Conservation (phyloP, 2,797 vertebrate species). For the Columba guinea region DNA sequence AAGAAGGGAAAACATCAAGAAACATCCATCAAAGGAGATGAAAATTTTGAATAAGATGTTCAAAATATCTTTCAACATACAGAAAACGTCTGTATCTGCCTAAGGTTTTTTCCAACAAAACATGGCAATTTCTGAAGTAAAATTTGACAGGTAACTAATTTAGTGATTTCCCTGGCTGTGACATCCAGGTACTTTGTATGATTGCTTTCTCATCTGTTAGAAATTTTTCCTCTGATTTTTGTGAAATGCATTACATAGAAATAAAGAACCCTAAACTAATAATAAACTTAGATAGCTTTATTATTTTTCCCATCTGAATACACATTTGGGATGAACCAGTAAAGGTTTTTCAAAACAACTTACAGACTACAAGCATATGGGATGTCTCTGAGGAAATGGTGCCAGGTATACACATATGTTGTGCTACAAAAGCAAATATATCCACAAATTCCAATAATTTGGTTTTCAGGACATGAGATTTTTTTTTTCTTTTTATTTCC, state of each 20-base stretch:
- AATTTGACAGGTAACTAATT: background rate
- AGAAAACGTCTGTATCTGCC: background rate
- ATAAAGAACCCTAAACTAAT: background rate
- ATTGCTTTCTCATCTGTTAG: background rate
- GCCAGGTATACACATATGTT: conserved; percentile 29
- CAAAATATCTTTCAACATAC: background rate
- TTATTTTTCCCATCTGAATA: conserved; percentile 8
- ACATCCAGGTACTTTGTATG: background rate
- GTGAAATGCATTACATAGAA: background rate
- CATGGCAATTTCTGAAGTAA: background rate
- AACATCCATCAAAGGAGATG: accelerated
- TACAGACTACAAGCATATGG: conserved; percentile 24
- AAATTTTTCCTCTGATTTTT: background rate
- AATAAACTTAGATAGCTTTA: background rate
- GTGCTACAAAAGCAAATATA: background rate
- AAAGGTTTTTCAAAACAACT: conserved; percentile 13
- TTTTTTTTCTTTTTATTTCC: background rate
- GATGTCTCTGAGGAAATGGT: conserved; percentile 13
- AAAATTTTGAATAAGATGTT: background rate
- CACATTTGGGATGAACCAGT: conserved; percentile 12
- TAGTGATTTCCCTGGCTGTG: background rate
- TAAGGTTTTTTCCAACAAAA: background rate
- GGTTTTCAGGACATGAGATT: background rate
- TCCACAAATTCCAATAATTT: accelerated
- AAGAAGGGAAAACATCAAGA: background rate